Evolutionary conservation across 2,797 vertebrate genomes (phyloP).

Genomic region (Melopsittacus undulatus): DNA sequence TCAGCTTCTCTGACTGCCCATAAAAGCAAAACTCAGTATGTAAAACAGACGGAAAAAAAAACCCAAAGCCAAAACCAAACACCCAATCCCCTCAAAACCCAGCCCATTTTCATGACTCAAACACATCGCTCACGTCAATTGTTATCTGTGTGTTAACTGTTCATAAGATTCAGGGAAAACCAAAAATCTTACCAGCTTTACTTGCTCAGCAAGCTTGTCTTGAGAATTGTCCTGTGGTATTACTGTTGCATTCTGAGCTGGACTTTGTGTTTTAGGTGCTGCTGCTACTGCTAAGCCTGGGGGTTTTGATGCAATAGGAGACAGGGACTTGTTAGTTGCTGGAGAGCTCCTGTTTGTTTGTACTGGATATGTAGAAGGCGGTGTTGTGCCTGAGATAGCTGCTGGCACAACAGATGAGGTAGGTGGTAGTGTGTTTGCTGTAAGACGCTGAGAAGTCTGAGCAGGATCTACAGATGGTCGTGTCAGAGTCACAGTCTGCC

Average conservation of each 20-base stretch:
- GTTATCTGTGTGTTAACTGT: neutral
- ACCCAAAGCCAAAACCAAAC: neutral
- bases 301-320: conserved; percentile 84
- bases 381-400: conserved; percentile 71
- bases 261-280: conserved; percentile 79
- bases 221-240: conserved; percentile 83
- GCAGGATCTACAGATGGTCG: conserved; percentile 80
- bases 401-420: conserved; percentile 76
- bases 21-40: neutral
- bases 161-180: accelerated
- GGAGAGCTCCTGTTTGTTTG: conserved; percentile 79
- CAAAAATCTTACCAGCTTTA: conserved; percentile 83
- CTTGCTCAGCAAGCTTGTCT: conserved; percentile 90
- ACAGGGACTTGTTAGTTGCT: conserved; percentile 71
- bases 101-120: neutral
- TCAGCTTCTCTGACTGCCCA: neutral
- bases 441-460: conserved; percentile 82
- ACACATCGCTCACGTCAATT: neutral
- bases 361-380: conserved; percentile 75
- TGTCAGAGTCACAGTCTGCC: conserved; percentile 84
- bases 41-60: neutral
- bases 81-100: accelerated
- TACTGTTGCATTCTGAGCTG: conserved; percentile 78
- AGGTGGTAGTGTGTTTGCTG: conserved; percentile 79
- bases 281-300: conserved; percentile 81